Percentiles rank a stretch among this genome's conserved stretches.
phyloP scores from a whole-genome alignment of 2,797 vertebrate species.

The Dipus sagitta region DNA sequence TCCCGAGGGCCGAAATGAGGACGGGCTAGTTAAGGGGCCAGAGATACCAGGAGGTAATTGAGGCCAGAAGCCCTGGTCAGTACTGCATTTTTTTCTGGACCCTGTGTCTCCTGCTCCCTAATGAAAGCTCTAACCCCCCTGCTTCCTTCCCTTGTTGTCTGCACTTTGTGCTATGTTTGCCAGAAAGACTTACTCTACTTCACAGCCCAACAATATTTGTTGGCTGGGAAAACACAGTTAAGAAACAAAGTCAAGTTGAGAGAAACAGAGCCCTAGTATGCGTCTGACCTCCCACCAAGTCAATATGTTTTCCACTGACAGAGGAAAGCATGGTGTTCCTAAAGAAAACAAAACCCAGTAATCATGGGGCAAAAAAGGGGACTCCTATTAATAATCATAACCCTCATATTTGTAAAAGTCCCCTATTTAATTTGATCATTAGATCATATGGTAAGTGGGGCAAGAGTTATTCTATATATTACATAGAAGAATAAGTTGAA shows the following conservation, averaged over 20 bases:
- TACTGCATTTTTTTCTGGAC: background rate
- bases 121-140: background rate
- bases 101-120: background rate
- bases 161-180: background rate
- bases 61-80: background rate
- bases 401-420: background rate
- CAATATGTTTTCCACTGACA: background rate
- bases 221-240: background rate
- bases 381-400: background rate
- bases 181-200: background rate
- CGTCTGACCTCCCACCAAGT: fast-evolving
- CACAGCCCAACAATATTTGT: background rate
- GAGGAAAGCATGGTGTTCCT: background rate
- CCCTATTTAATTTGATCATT: background rate
- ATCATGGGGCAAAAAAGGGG: background rate
- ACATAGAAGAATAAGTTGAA: background rate
- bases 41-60: background rate
- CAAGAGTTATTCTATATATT: background rate
- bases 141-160: background rate
- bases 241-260: background rate
- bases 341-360: background rate
- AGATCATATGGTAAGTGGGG: background rate
- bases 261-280: background rate
- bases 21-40: background rate
- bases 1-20: background rate